A percentile compares a stretch with the other conserved stretches of the same genome.
Conservation (phyloP, 2,113 vertebrate genomes). For the Mystacornis crossleyi region DNA sequence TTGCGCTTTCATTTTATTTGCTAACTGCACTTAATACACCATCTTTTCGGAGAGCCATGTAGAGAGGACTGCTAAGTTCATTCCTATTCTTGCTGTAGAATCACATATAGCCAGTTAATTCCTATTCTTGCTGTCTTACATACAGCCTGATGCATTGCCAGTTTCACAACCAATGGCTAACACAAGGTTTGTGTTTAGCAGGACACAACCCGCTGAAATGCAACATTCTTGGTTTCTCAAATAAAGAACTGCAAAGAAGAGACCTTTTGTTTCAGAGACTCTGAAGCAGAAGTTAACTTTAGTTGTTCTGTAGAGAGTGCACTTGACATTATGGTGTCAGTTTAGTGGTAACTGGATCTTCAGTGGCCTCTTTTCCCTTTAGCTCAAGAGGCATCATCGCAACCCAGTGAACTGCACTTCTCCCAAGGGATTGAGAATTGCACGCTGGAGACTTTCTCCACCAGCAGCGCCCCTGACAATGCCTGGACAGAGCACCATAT, state of each 20-base stretch:
- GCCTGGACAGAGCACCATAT: slow-evolving; percentile 20
- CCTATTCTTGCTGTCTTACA: background rate
- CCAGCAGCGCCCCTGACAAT: background rate
- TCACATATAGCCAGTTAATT: background rate
- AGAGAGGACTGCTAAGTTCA: background rate
- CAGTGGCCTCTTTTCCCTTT: background rate
- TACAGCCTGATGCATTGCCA: background rate
- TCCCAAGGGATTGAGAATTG: background rate
- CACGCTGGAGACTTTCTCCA: background rate
- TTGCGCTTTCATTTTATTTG: slow-evolving; percentile 32
- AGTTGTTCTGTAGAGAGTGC: background rate
- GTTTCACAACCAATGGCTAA: background rate
- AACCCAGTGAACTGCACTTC: background rate
- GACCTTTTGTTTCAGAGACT: background rate
- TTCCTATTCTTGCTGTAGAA: background rate
- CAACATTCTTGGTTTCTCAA: background rate
- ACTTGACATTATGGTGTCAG: background rate
- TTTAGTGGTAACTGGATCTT: background rate
- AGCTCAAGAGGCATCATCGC: background rate
- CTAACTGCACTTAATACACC: background rate
- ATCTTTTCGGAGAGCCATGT: background rate
- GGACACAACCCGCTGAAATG: background rate
- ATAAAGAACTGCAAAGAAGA: background rate
- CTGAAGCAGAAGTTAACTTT: background rate
- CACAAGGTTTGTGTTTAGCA: background rate